These are phyloP conservation scores for Brenthis daphne DNA, from an alignment of 2,888 invertebrate species.

Conservation along the genomic window DNA sequence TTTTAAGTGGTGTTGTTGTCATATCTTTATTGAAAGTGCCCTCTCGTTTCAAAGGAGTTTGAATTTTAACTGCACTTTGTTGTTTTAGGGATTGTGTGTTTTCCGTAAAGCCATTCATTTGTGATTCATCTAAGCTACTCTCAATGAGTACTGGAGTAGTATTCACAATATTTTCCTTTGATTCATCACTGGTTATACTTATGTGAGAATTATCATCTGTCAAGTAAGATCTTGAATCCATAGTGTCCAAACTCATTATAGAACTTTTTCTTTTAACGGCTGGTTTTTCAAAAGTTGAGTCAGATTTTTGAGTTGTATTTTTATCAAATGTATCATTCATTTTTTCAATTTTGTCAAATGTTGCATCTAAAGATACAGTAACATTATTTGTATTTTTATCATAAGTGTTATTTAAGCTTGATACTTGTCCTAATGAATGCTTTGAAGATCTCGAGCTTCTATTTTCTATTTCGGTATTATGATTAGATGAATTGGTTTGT, in stretches of 20 bases:
- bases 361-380: slow-evolving; percentile 16
- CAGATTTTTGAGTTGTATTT: slow-evolving; percentile 30
- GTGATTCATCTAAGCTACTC: slow-evolving; percentile 65
- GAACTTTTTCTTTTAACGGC: slow-evolving; percentile 36
- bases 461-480: background rate
- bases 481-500: slow-evolving; percentile 2
- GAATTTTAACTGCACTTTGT: background rate
- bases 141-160: slow-evolving; percentile 65
- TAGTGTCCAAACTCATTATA: slow-evolving; percentile 56
- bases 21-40: slow-evolving; percentile 5
- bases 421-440: slow-evolving; percentile 7
- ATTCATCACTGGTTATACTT: slow-evolving; percentile 70
- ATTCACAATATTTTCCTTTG: slow-evolving; percentile 61
- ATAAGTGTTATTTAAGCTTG: slow-evolving; percentile 37
- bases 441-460: slow-evolving; percentile 10
- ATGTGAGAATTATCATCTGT: slow-evolving; percentile 54
- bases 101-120: background rate
- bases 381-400: slow-evolving; percentile 31
- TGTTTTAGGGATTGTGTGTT: background rate
- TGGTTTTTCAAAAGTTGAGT: slow-evolving; percentile 58
- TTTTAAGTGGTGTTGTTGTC: slow-evolving; percentile 8
- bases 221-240: slow-evolving; percentile 52
- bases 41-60: slow-evolving; percentile 20
- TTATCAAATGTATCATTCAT: slow-evolving; percentile 32
- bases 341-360: slow-evolving; percentile 29